These are phyloP conservation scores for Otolemur crassicaudatus DNA, from an alignment of 2,797 vertebrate genomes.

Conservation along the genomic window DNA sequence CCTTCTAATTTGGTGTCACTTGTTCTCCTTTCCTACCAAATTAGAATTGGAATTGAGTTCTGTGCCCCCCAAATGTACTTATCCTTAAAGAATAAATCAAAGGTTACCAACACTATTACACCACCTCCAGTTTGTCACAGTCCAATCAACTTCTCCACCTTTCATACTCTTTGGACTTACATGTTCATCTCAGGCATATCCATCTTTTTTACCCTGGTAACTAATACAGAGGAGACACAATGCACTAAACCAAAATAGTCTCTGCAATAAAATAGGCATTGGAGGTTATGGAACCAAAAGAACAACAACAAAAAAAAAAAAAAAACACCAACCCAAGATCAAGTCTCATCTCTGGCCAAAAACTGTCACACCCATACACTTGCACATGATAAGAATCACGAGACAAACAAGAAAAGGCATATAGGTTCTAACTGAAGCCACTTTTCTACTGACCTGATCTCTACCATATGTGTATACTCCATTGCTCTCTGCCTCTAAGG, in stretches of 20 bases:
- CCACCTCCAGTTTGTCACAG: neutral
- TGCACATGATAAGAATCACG: neutral
- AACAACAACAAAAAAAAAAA: neutral
- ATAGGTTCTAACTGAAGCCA: neutral
- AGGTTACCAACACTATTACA: neutral
- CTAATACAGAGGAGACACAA: neutral
- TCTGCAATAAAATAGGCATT: neutral
- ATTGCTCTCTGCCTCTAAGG: neutral
- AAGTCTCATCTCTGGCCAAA: neutral
- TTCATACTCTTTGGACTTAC: neutral
- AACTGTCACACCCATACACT: neutral
- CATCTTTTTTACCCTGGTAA: neutral
- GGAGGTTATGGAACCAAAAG: neutral
- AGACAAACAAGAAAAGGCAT: slow-evolving; percentile 34
- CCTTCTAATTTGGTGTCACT: neutral
- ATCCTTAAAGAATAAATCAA: slow-evolving; percentile 19
- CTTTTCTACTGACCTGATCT: neutral
- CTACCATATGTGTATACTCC: neutral
- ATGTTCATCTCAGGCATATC: neutral
- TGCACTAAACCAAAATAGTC: neutral
- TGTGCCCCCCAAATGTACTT: neutral
- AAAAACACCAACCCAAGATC: neutral
- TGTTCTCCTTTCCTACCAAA: neutral
- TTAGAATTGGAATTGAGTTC: slow-evolving; percentile 27
- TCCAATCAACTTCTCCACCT: neutral